Percentiles rank a stretch among this genome's conserved stretches.
These are phyloP conservation scores for Acanthosepion lycidas DNA, from an alignment of 2,888 invertebrate genomes.

Conservation along the genomic window DNA sequence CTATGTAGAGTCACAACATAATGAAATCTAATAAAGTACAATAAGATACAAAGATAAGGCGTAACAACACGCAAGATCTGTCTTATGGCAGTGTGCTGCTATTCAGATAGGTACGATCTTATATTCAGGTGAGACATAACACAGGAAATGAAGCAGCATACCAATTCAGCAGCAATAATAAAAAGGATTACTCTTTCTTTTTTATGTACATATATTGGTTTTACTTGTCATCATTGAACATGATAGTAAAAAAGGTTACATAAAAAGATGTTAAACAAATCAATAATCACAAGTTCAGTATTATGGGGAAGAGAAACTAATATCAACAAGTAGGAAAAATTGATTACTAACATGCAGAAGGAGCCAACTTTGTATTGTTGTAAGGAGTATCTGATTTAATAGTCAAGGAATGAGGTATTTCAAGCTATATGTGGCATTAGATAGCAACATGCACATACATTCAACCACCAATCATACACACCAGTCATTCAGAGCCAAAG, in stretches of 20 bases:
- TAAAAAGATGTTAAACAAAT: not conserved
- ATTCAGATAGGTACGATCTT: not conserved
- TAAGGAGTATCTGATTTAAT: not conserved
- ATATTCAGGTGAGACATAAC: not conserved
- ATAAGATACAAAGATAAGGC: not conserved
- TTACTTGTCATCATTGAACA: not conserved
- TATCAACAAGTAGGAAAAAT: not conserved
- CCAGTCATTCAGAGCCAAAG: not conserved
- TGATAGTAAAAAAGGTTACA: not conserved
- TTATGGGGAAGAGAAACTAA: not conserved
- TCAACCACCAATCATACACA: not conserved
- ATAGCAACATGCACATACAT: not conserved
- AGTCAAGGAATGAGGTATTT: not conserved
- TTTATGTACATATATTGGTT: not conserved
- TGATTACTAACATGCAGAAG: not conserved
- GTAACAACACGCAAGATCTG: not conserved
- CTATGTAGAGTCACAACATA: not conserved
- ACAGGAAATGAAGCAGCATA: not conserved
- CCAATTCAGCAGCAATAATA: conserved; percentile 33
- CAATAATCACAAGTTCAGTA: not conserved
- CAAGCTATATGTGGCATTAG: not conserved
- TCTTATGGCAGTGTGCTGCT: not conserved
- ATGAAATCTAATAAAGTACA: not conserved
- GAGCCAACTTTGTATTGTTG: not conserved
- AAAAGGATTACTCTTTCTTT: not conserved